Percentiles rank a stretch among this genome's conserved stretches.
Evolutionary conservation across 2,888 invertebrate genomes (phyloP).

Genomic region (Portevinia maculata): DNA sequence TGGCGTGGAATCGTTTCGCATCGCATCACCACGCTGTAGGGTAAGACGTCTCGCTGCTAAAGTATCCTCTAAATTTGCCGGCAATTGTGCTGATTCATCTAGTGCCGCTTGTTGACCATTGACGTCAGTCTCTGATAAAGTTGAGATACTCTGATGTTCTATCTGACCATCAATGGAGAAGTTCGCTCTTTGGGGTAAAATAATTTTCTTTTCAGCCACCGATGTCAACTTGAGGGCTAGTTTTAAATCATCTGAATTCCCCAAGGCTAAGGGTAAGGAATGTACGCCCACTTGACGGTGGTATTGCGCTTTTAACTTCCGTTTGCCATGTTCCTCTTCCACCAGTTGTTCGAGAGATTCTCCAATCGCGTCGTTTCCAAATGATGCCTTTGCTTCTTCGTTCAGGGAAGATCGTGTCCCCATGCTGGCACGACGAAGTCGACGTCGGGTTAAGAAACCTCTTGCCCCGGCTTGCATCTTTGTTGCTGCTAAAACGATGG

Average conservation of each 20-base stretch:
- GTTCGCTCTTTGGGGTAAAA: conserved; percentile 41
- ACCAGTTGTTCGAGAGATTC: conserved; percentile 80
- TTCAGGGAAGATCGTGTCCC: conserved; percentile 77
- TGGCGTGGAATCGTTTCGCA: conserved; percentile 81
- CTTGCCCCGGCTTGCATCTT: conserved; percentile 81
- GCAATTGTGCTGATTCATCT: conserved; percentile 30
- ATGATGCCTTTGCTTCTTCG: conserved; percentile 78
- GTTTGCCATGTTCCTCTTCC: conserved; percentile 78
- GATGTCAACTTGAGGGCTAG: conserved; percentile 29
- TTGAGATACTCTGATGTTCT: conserved; percentile 37
- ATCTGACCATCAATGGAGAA: conserved; percentile 40
- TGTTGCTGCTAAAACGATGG: conserved; percentile 80
- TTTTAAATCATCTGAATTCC: conserved; percentile 29
- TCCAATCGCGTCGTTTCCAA: conserved; percentile 81
- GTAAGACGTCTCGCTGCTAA: conserved; percentile 80
- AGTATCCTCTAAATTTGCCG: conserved; percentile 76
- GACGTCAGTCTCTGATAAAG: conserved; percentile 49
- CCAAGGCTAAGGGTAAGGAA: conserved; percentile 61
- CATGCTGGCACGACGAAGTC: conserved; percentile 78
- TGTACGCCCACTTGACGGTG: conserved; percentile 70
- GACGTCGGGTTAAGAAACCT: conserved; percentile 79
- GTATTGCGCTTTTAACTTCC: conserved; percentile 76
- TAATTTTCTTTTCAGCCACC: conserved; percentile 27
- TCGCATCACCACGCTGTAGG: conserved; percentile 81
- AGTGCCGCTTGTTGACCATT: conserved; percentile 29